Evolutionary conservation across 2,888 invertebrate genomes (phyloP).

Genomic region (Hemithea aestivaria): DNA sequence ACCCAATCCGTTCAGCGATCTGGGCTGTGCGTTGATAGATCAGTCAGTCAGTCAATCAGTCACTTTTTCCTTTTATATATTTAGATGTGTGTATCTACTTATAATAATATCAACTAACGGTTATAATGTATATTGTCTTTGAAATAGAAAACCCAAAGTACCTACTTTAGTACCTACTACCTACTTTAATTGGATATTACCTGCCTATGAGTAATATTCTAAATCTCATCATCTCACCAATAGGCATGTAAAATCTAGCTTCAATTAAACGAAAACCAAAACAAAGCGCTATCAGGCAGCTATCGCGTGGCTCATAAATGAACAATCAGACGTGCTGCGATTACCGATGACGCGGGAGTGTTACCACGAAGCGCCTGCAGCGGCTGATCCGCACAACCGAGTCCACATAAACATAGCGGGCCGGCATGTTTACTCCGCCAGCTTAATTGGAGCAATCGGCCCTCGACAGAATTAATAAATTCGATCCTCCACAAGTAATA

Average conservation of each 20-base stretch:
- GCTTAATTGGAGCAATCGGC: constrained; percentile 72
- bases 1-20: too few species aligned
- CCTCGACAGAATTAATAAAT: constrained; percentile 70
- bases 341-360: constrained; percentile 50
- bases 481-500: constrained; percentile 56
- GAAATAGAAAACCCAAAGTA: too few species aligned
- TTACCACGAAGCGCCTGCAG: constrained; percentile 33
- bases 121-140: too few species aligned
- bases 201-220: too few species aligned
- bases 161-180: too few species aligned
- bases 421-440: constrained; percentile 63
- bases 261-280: not conserved
- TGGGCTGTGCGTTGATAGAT: too few species aligned
- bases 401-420: constrained; percentile 54
- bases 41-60: too few species aligned
- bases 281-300: not conserved
- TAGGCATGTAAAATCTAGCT: not conserved
- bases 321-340: constrained; percentile 34
- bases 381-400: constrained; percentile 28
- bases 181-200: too few species aligned
- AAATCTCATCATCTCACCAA: too few species aligned
- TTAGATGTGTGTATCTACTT: too few species aligned
- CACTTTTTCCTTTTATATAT: too few species aligned
- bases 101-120: too few species aligned
- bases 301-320: constrained; percentile 2